phyloP scores from a whole-genome alignment of 2,888 invertebrate species.

The Caenorhabditis drosophilae region DNA sequence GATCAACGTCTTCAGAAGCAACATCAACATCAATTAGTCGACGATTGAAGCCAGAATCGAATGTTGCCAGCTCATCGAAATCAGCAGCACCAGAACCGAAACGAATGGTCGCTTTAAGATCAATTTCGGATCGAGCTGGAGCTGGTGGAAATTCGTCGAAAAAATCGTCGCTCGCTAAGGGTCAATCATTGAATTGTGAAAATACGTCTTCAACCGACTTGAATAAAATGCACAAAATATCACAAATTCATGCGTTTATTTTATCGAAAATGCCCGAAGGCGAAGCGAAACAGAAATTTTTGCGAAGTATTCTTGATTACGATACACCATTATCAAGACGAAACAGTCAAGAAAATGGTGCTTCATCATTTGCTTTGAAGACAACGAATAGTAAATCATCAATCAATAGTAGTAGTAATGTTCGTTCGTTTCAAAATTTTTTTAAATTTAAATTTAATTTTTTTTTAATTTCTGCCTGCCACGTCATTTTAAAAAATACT shows the following conservation, averaged over 20 bases:
- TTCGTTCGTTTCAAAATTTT: slow-evolving; percentile 21
- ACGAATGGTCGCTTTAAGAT: slow-evolving; percentile 9
- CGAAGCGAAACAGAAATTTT: slow-evolving; percentile 59
- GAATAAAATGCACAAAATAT: slow-evolving; percentile 46
- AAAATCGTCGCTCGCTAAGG: slow-evolving; percentile 1
- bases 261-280: slow-evolving; percentile 59
- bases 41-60: slow-evolving; percentile 25
- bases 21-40: slow-evolving; percentile 7
- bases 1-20: slow-evolving; percentile 1
- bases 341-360: slow-evolving; percentile 23
- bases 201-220: slow-evolving; percentile 24
- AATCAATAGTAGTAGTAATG: slow-evolving; percentile 37
- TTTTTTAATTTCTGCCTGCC: no score
- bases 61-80: no score
- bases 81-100: slow-evolving; percentile 3
- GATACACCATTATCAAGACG: slow-evolving; percentile 44
- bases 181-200: slow-evolving; percentile 13
- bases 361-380: slow-evolving; percentile 15
- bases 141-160: slow-evolving; percentile 8
- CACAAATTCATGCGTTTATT: slow-evolving; percentile 63
- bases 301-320: slow-evolving; percentile 59
- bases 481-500: no score
- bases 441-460: no score
- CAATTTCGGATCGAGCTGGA: slow-evolving; percentile 27
- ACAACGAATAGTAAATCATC: slow-evolving; percentile 35